Evolutionary conservation across 2,797 vertebrate genomes (phyloP), one percentile per base, ranked within the genome.

Genomic region (Rhyacichthys aspro): DNA sequence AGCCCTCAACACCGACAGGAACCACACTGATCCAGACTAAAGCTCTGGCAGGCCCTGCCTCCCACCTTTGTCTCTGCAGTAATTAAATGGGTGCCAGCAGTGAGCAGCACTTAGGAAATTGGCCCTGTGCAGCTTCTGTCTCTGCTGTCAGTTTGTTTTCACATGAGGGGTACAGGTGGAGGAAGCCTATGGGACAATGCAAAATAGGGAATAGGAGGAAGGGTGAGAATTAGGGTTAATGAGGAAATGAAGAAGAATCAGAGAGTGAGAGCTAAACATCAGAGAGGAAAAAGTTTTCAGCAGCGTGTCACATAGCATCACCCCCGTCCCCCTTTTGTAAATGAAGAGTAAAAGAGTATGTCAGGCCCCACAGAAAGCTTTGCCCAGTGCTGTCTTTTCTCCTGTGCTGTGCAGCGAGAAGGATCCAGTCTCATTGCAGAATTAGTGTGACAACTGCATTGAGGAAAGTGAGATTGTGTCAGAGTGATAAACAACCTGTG

Each of bases 81-180:
- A 85, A 89, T 88, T 87, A 88, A 87, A 83, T 80, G 75, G 83
- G 73, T 72, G 72, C 68, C 58, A 62, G 60, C 36, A 61, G 73
- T 69, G 78, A 76, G 71, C 78, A 81, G 89, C 86, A 87, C 86
- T 89, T 83, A 86, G 83, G 82, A 88, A 87, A 89, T 88, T 88
- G 82, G 77, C 68, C 71, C 67, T 19, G 45, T 47, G 54, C 77
- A 72, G 77, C 49, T 62, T 33, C 56, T 71, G 63, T 71, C 68
- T 70, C 14, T 37, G 61, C 56, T 78, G 66, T 79, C 76, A 55
- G 47, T 52, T 37, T n/a, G 70, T 34, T 59, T 71, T 55, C 68
- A 57, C 46, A 54, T 55, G 59, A 61, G 14, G 48, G 54, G 57
- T 15, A 63, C 74, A 76, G 79, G 77, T 76, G 60, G 54, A 5